phyloP scores from a whole-genome alignment of 2,797 vertebrate species.

The Garrulus glandarius region DNA sequence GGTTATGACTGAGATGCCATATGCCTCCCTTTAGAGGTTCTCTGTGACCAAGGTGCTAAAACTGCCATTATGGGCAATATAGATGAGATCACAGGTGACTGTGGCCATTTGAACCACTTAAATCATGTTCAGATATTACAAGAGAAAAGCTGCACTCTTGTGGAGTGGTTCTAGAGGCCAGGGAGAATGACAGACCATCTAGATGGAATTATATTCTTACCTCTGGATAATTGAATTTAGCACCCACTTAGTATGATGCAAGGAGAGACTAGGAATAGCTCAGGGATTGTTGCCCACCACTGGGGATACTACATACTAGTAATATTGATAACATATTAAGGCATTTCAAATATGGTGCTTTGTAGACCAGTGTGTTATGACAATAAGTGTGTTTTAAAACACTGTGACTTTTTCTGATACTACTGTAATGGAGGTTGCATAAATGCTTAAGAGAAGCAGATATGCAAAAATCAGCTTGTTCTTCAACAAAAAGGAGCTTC shows the following conservation, averaged over 20 bases:
- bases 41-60: background rate
- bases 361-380: background rate
- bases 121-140: background rate
- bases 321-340: background rate
- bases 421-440: background rate
- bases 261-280: background rate
- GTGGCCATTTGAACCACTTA: background rate
- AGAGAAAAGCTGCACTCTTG: background rate
- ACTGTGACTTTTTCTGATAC: background rate
- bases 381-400: background rate
- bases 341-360: background rate
- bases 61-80: background rate
- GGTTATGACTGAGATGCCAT: background rate
- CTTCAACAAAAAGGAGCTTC: background rate
- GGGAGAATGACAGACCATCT: background rate
- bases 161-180: background rate
- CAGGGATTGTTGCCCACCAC: background rate
- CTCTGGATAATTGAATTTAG: background rate
- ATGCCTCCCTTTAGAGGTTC: background rate
- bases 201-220: background rate
- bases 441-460: background rate
- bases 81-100: background rate
- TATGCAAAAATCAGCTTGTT: background rate
- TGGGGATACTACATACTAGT: background rate
- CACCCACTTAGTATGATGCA: rapidly evolving